Conservation (phyloP, 2,888 invertebrate genomes). For the Tetrapedia diversipes region DNA sequence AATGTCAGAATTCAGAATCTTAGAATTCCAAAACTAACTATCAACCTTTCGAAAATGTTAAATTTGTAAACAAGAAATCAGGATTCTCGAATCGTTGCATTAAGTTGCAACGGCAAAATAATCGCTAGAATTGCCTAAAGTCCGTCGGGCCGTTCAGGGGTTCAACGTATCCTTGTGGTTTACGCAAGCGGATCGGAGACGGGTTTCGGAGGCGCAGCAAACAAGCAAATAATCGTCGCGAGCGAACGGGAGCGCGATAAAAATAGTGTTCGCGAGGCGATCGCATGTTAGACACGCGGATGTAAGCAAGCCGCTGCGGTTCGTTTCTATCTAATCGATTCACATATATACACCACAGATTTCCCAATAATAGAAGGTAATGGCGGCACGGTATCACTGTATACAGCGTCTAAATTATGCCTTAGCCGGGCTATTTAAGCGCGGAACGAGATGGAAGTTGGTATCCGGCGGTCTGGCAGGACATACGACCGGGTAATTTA, state of each 20-base stretch:
- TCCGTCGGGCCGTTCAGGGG: too few species aligned
- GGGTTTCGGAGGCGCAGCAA: constrained; percentile 16
- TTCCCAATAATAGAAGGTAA: constrained; percentile 60
- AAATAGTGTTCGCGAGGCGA: constrained; percentile 37
- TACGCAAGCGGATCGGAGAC: background rate
- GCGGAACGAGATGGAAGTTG: constrained; percentile 42
- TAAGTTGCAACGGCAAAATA: too few species aligned
- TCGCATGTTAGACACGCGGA: constrained; percentile 35
- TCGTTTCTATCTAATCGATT: constrained; percentile 47
- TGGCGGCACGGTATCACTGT: constrained; percentile 42
- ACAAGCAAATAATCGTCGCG: constrained; percentile 35
- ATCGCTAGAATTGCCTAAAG: too few species aligned
- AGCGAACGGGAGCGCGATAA: constrained; percentile 30
- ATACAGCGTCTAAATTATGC: constrained; percentile 52
- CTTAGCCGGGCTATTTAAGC: constrained; percentile 55
- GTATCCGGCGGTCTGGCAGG: constrained; percentile 23
- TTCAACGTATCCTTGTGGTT: too few species aligned
- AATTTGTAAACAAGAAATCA: too few species aligned
- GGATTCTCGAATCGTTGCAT: too few species aligned
- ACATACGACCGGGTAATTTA: constrained; percentile 30
- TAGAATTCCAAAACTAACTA: too few species aligned
- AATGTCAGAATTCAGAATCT: too few species aligned
- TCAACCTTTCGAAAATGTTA: too few species aligned
- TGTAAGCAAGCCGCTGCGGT: constrained; percentile 32
- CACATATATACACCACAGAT: constrained; percentile 32